phyloP scores from a whole-genome alignment of 1,140 invertebrate genomes.

The Nasonia vitripennis region DNA sequence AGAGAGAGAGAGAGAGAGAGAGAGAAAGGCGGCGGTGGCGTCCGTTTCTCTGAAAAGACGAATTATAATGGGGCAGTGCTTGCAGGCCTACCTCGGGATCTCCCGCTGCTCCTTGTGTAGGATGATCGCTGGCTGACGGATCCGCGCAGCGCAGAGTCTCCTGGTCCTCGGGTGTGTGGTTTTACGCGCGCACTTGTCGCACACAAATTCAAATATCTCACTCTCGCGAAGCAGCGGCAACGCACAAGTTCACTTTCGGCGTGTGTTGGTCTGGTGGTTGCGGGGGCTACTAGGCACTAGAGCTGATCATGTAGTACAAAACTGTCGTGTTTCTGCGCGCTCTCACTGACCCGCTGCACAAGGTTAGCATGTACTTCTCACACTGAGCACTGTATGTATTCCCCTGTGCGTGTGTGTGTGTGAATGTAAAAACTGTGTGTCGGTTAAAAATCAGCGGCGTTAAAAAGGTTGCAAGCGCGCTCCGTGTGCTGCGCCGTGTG shows the following conservation, averaged over 20 bases:
- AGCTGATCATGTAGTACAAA: not conserved
- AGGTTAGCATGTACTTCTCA: not conserved
- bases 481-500: not conserved
- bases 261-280: not conserved
- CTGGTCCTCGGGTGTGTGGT: not conserved
- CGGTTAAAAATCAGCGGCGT: not conserved
- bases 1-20: not conserved
- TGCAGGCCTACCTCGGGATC: conserved; percentile 2
- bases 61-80: not conserved
- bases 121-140: not conserved
- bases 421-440: not conserved
- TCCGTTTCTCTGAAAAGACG: conserved; percentile 21
- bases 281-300: not conserved
- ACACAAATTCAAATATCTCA: conserved; percentile 18
- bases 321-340: conserved; percentile 26
- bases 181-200: conserved; percentile 45
- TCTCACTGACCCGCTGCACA: conserved; percentile 6
- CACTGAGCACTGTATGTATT: not conserved
- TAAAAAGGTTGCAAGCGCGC: not conserved
- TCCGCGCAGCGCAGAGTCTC: not conserved
- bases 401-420: no score
- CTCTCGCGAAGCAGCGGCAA: conserved; percentile 35
- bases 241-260: conserved; percentile 1
- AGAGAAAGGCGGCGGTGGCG: conserved; percentile 18
- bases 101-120: not conserved